These are phyloP conservation scores for Paramormyrops hopkinsi DNA, from an alignment of 2,797 vertebrate genomes.

Conservation along the genomic window DNA sequence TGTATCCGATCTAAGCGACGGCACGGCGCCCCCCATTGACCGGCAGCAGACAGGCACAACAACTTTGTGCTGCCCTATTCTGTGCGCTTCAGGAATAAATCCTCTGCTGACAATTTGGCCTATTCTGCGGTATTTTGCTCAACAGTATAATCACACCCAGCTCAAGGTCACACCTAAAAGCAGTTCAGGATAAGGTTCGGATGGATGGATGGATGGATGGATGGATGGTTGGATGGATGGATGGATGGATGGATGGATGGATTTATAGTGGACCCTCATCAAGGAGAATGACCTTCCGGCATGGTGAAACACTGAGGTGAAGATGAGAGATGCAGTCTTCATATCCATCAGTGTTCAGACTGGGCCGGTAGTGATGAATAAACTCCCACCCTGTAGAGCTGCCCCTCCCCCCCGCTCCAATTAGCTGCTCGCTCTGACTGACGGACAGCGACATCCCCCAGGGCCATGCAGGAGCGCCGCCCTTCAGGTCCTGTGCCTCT, in stretches of 20 bases:
- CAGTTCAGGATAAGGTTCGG: conserved; percentile 24
- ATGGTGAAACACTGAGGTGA: background rate
- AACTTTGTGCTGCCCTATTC: background rate
- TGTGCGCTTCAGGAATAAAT: background rate
- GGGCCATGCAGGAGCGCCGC: background rate
- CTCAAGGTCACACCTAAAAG: conserved; percentile 17
- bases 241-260: no score
- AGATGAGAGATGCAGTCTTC: background rate
- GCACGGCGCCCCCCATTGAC: background rate
- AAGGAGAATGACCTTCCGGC: background rate
- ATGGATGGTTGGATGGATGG: background rate
- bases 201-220: background rate
- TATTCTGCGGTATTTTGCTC: background rate
- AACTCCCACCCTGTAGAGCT: background rate
- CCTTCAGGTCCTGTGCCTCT: background rate
- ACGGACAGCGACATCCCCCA: background rate
- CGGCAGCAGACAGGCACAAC: background rate
- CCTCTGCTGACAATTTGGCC: background rate
- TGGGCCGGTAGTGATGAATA: background rate
- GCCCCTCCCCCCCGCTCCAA: background rate
- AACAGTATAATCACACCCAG: background rate
- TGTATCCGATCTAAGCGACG: background rate
- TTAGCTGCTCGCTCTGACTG: background rate
- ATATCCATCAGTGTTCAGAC: background rate
- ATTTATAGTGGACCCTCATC: background rate